Percentiles rank a stretch among this genome's conserved stretches.
These are phyloP conservation scores for Chionodraco myersi DNA, from an alignment of 2,113 vertebrate species.

Conservation along the genomic window DNA sequence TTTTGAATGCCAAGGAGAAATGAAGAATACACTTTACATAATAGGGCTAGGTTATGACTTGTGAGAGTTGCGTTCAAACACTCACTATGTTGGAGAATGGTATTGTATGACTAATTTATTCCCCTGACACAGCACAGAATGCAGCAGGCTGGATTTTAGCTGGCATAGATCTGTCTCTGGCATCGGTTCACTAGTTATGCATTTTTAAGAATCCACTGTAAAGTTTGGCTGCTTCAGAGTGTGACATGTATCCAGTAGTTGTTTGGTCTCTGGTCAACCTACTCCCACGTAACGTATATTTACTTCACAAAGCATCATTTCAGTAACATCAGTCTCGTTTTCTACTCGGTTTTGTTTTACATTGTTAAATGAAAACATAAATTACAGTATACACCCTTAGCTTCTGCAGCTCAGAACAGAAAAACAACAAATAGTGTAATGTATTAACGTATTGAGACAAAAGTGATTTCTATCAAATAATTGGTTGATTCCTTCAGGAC, in stretches of 20 bases:
- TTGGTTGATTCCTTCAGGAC: background rate
- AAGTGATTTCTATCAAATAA: background rate
- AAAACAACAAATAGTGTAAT: background rate
- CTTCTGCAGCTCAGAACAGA: background rate
- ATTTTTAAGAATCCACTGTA: constrained; percentile 32
- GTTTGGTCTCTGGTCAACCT: background rate
- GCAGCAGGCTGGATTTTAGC: background rate
- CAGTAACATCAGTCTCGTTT: constrained; percentile 1
- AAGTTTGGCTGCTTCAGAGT: constrained; percentile 1
- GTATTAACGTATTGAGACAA: background rate
- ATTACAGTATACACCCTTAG: background rate
- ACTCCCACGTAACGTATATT: background rate
- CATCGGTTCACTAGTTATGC: constrained; percentile 21
- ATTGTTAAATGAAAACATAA: background rate
- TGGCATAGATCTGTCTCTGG: constrained; percentile 11
- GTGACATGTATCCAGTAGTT: constrained; percentile 25
- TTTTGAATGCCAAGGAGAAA: background rate
- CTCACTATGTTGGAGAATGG: background rate
- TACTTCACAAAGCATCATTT: background rate
- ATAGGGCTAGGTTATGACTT: constrained; percentile 11
- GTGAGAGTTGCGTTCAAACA: background rate
- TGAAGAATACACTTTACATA: background rate
- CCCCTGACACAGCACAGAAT: constrained; percentile 11
- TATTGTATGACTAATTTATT: background rate
- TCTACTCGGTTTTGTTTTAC: background rate